Percentiles rank a stretch among this genome's conserved stretches.
Evolutionary conservation across 2,797 vertebrate genomes (phyloP).

Genomic region (Sandelia bainsii): DNA sequence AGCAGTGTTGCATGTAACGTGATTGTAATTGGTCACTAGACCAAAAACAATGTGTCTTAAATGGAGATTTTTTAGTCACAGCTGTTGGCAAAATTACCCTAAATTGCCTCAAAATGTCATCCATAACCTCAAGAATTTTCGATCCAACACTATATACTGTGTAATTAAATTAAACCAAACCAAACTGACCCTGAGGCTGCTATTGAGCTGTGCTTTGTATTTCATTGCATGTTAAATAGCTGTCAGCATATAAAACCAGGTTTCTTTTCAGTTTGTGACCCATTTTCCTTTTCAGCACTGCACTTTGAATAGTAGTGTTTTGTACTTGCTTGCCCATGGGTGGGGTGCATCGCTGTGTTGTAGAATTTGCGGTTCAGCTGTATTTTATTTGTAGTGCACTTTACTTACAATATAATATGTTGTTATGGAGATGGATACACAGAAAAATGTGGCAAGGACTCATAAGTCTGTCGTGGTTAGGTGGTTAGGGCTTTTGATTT

Average conservation of each 20-base stretch:
- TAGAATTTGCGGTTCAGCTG: constrained; percentile 56
- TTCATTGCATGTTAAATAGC: constrained; percentile 15
- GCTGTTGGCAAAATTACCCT: not conserved
- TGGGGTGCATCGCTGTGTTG: constrained; percentile 42
- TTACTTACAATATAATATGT: constrained; percentile 39
- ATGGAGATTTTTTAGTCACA: not conserved
- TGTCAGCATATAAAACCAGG: constrained; percentile 16
- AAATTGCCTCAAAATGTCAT: not conserved
- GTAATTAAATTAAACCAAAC: not conserved
- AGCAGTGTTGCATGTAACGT: not conserved
- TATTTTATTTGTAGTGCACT: constrained; percentile 49
- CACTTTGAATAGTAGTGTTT: constrained; percentile 45
- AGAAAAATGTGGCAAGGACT: constrained; percentile 13
- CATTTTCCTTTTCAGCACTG: constrained; percentile 28
- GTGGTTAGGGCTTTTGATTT: constrained; percentile 32
- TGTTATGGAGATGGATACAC: constrained; percentile 49
- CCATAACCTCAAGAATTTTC: not conserved
- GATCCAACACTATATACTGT: not conserved
- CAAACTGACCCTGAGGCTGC: not conserved
- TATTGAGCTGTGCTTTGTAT: constrained; percentile 1
- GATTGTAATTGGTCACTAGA: not conserved
- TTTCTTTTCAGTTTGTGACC: constrained; percentile 37
- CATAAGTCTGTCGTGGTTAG: constrained; percentile 11
- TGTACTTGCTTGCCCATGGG: constrained; percentile 59
- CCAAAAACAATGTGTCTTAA: constrained; percentile 18